Conservation (phyloP, 1,140 invertebrate species). For the Latrodectus geometricus region DNA sequence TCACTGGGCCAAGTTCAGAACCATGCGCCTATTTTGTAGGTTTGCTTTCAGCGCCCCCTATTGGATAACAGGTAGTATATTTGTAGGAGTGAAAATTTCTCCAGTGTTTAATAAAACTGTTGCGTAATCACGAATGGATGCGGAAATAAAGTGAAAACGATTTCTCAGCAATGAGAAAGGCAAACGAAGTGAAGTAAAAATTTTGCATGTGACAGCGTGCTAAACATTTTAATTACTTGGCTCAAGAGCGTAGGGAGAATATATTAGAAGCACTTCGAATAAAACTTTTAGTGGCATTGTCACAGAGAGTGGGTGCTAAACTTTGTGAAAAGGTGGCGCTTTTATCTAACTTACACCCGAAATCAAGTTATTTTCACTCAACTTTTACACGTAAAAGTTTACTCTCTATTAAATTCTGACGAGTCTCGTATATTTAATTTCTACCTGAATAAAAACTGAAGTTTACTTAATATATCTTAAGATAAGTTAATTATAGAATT, state of each 20-base stretch:
- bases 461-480: too few species aligned
- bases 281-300: neutral
- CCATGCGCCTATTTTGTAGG: conserved; percentile 31
- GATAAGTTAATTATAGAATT: too few species aligned
- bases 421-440: too few species aligned
- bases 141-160: neutral
- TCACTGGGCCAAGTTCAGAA: conserved; percentile 40
- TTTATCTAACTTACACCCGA: too few species aligned
- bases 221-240: neutral
- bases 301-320: too few species aligned
- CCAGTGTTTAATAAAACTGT: conserved; percentile 30
- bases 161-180: neutral
- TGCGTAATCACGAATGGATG: conserved; percentile 19
- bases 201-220: neutral
- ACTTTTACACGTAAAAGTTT: too few species aligned
- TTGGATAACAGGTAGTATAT: conserved; percentile 25
- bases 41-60: conserved; percentile 4
- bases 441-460: too few species aligned
- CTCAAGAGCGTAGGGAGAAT: neutral
- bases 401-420: too few species aligned
- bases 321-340: too few species aligned
- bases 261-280: neutral
- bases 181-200: neutral
- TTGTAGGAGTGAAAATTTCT: neutral
- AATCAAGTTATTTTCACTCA: too few species aligned